phyloP scores from a whole-genome alignment of 2,113 vertebrate species.

The Caracal caracal region DNA sequence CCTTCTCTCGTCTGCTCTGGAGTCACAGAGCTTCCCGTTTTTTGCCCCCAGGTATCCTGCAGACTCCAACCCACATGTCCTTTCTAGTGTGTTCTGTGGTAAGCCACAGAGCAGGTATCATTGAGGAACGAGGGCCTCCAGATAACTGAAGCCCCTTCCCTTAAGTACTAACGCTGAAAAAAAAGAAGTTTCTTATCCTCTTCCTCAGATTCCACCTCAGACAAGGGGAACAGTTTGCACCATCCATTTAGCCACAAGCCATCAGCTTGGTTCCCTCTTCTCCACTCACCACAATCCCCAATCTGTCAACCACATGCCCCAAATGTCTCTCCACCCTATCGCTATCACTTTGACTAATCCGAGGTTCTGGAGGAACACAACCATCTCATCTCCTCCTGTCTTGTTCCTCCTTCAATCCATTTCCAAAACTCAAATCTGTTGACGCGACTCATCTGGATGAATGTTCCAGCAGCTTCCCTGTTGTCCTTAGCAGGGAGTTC shows the following conservation, averaged over 20 bases:
- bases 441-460: not conserved
- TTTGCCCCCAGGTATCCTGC: not conserved
- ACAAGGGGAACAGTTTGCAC: not conserved
- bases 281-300: not conserved
- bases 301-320: accelerated
- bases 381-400: not conserved
- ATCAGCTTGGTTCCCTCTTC: not conserved
- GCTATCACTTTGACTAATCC: not conserved
- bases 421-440: not conserved
- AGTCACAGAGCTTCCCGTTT: not conserved
- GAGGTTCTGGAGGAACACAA: no score
- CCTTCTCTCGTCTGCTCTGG: not conserved
- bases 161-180: not conserved
- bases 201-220: not conserved
- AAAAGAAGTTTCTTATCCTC: not conserved
- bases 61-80: not conserved
- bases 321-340: not conserved
- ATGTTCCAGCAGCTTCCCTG: not conserved
- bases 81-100: not conserved
- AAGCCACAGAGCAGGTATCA: not conserved
- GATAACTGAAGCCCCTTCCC: not conserved
- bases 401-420: not conserved
- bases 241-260: no score
- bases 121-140: not conserved
- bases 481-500: not conserved